A percentile compares a stretch with the other conserved stretches of the same genome.
Conservation (phyloP, 2,797 vertebrate species). For the Morus bassanus region DNA sequence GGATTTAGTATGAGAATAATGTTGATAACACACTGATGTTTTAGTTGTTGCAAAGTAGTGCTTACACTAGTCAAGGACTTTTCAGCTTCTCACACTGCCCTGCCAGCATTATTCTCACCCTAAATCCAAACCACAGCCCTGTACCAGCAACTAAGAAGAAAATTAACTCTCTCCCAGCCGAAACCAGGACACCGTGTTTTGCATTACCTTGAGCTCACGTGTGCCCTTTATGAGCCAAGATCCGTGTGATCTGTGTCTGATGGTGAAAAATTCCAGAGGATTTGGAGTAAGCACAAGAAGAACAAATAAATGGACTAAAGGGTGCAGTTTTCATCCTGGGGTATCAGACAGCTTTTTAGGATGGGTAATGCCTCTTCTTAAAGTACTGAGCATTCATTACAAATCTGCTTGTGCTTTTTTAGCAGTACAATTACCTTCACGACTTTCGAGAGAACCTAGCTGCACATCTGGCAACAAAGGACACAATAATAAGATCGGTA, state of each 20-base stretch:
- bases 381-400: not conserved
- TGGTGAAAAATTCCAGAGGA: not conserved
- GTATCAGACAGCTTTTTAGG: not conserved
- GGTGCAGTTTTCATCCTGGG: not conserved
- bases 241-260: not conserved
- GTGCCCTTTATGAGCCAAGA: not conserved
- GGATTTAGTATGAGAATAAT: no score
- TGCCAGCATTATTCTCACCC: no score
- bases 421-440: constrained; percentile 95
- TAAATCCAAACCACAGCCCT: not conserved
- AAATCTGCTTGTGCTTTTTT: constrained; percentile 8
- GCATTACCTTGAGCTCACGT: not conserved
- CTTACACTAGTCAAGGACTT: no score
- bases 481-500: constrained; percentile 70
- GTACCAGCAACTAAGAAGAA: no score
- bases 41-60: no score
- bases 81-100: no score
- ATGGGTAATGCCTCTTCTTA: not conserved
- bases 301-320: not conserved
- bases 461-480: constrained; percentile 72
- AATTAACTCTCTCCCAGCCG: no score
- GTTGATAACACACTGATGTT: no score
- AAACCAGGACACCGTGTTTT: not conserved
- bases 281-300: not conserved
- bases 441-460: constrained; percentile 85